These are phyloP conservation scores for Pogoniulus pusillus DNA, from an alignment of 2,797 vertebrate species.

Conservation along the genomic window DNA sequence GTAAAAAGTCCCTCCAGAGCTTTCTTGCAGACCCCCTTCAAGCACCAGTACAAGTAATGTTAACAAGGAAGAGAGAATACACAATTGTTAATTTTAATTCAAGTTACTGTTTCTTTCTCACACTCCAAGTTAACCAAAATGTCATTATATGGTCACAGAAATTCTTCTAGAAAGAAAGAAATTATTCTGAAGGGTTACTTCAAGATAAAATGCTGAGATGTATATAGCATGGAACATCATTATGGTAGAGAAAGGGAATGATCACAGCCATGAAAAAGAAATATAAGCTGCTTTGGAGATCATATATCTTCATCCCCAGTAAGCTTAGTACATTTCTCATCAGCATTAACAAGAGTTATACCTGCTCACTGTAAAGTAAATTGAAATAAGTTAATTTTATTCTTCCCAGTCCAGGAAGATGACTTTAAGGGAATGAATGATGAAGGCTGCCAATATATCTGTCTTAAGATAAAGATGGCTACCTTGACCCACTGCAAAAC, in stretches of 20 bases:
- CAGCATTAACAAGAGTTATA: conserved; percentile 13
- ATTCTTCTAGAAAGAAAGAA: neutral
- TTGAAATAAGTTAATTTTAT: conserved; percentile 39
- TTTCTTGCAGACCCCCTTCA: too few species aligned
- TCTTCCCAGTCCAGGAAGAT: neutral
- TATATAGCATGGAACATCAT: neutral
- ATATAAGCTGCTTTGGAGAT: conserved; percentile 41
- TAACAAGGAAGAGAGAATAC: neutral
- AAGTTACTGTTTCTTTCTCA: neutral
- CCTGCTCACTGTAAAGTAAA: neutral
- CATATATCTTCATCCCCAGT: conserved; percentile 19
- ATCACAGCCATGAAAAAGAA: conserved; percentile 51
- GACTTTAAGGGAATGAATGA: neutral
- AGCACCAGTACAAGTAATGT: neutral
- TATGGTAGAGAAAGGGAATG: neutral
- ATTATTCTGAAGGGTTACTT: neutral
- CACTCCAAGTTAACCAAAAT: neutral
- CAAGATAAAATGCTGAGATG: conserved; percentile 20
- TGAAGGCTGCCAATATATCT: neutral
- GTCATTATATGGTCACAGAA: neutral
- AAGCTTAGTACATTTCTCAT: conserved; percentile 42
- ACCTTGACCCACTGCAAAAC: neutral
- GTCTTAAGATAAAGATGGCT: neutral
- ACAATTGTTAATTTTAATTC: neutral
- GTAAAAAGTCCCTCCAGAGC: too few species aligned